Base-by-base conservation (phyloP, 1,140 invertebrate species). In the Drosophila nannoptera region DNA sequence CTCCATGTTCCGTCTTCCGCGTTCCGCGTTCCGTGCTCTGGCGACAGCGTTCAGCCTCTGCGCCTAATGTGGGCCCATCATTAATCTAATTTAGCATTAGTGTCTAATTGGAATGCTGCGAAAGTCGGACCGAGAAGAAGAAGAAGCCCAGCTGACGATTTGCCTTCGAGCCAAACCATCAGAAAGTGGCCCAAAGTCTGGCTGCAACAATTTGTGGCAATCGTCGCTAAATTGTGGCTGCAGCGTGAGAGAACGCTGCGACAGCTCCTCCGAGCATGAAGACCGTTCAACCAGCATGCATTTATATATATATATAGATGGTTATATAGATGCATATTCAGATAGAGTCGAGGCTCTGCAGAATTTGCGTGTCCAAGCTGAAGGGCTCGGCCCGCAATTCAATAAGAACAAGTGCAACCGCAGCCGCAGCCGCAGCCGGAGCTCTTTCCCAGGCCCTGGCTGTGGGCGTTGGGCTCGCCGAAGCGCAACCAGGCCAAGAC, bases 71-170 rank as follows among this genome's bases (percentile, higher is more conserved):
- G 78, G 59, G 69, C 52, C 81, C 80, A 84, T 86, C 81, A 84
- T 84, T 86, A 84, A 84, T 84, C 82, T 84, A 84, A 86, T 86
- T 84, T 77, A 75, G 77, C 81, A 66, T 80, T 78, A 83, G 72
- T 64, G 71, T 48, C 33, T 83, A 74, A 78, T 83, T 82, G 77
- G 55, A 60, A 33, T 5, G 33, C 35, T 14, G 22, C 40, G 7
- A 33, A 22, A 22, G 22, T 22, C 22, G 22, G 22, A 22, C 1
- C 22, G 3, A 22, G 22, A 22, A 3, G 22, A 22, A 22, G 22
- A 22, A 3, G 22, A 22, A 22, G 22, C 22, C 1, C 22, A 22
- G 22, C 22, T 22, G 22, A 22, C 22, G 22, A 22, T 22, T 22
- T 22, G 22, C 22, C 22, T 22, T 22, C 22, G 22, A 22, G 22